Conservation (phyloP, 2,797 vertebrate species). For the Adrianichthys oophorus region DNA sequence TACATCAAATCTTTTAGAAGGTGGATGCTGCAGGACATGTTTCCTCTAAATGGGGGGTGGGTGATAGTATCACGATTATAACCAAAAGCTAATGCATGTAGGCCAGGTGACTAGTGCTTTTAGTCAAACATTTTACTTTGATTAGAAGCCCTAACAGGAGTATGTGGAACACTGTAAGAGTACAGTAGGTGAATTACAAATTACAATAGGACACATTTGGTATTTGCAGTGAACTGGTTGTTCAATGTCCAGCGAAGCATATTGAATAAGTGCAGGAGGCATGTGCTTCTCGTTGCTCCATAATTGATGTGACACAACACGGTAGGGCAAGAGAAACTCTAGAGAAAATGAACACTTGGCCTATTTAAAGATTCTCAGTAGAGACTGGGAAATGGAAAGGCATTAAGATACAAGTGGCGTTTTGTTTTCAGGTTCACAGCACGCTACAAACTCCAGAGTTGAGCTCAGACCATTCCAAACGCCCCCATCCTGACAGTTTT, state of each 20-base stretch:
- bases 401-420: conserved; percentile 20
- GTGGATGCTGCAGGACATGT: neutral
- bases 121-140: neutral
- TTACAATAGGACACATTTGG: conserved; percentile 17
- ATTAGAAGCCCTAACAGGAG: neutral
- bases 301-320: conserved; percentile 73
- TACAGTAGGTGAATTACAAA: conserved; percentile 8
- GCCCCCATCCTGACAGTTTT: neutral
- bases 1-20: neutral
- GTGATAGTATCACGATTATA: conserved; percentile 8
- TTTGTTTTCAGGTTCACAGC: conserved; percentile 16
- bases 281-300: conserved; percentile 66
- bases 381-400: conserved; percentile 47
- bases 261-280: conserved; percentile 60
- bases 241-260: conserved; percentile 47
- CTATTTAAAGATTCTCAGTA: conserved; percentile 68
- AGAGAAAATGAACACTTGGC: conserved; percentile 67
- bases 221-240: conserved; percentile 16
- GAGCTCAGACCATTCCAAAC: conserved; percentile 1
- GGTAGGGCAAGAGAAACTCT: conserved; percentile 54
- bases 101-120: neutral
- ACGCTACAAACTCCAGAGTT: conserved; percentile 9
- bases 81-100: conserved; percentile 9
- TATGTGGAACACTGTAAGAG: neutral
- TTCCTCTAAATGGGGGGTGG: conserved; percentile 2